Evolutionary conservation across 2,113 vertebrate species (phyloP), one percentile per base, ranked within the genome.

Genomic region (Serinus canaria): DNA sequence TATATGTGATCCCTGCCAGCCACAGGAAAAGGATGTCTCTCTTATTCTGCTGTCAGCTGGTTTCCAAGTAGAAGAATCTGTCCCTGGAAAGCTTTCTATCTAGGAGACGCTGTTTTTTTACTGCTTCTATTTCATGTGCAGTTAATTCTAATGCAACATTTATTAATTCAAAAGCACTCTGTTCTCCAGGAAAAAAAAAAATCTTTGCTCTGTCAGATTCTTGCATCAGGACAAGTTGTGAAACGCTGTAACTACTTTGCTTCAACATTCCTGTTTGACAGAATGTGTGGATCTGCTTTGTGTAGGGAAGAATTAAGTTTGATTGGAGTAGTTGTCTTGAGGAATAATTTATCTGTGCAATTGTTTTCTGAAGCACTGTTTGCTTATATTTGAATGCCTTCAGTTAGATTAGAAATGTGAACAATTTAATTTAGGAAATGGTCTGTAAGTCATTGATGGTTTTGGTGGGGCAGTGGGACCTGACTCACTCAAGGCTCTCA

Each of bases 141-240:
- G 63, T 96, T 96, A 94, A 94, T 96, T 96, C 49, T 92, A 91
- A 91, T 96, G 63, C 44, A 96, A 85, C 53, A 87, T 94, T 91
- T 96, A 96, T 96, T 96, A 96, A 91, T 94, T 94, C 76, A 79
- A 95, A 97, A 83, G 76, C 78, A 89, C 78, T 87, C 72, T 77
- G 27, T 93, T 96, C 83, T 95, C 31, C 50, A 66, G 90, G 90
- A 83, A 80, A 93, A 81, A 94, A 81, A 83, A 80, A 92, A 80
- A 60, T 82, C 89, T 95, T 94, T 96, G 30, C 60, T 91, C 89
- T 95, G 94, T 95, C 93, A 92, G 69, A 66, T 92, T 94, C 73
- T 43, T 86, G 31, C 43, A 70, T 73, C 35, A 69, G 90, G 83
- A 91, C 78, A 81, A 94, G 89, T 92, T 87, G 79, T 94, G 90